A percentile compares a stretch with the other conserved stretches of the same genome.
Evolutionary conservation across 2,888 invertebrate species (phyloP).

Genomic region (Macrosiphum euphorbiae): DNA sequence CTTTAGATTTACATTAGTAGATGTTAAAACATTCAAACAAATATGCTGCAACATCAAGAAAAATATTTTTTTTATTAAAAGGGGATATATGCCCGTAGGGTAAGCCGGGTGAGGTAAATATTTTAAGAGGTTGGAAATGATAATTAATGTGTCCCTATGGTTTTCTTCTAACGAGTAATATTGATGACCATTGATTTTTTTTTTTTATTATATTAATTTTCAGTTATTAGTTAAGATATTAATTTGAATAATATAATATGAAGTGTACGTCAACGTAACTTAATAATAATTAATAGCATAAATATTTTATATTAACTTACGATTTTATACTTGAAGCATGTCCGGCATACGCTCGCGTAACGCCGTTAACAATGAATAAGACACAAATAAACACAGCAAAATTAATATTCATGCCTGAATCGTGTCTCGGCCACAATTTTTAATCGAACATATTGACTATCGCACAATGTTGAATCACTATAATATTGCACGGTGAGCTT

Average conservation of each 20-base stretch:
- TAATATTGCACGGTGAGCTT: not conserved
- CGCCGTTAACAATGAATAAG: constrained; percentile 32
- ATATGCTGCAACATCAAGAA: not conserved
- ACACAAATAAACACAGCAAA: constrained; percentile 32
- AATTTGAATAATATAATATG: not conserved
- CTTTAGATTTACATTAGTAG: not conserved
- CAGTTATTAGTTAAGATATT: not conserved
- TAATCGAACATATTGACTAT: constrained; percentile 43
- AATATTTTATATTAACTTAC: constrained; percentile 40
- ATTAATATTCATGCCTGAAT: constrained; percentile 53
- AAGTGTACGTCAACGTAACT: not conserved
- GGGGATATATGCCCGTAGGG: not conserved
- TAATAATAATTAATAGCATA: not conserved
- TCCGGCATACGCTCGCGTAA: constrained; percentile 49
- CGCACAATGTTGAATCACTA: constrained; percentile 28
- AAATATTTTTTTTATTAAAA: not conserved
- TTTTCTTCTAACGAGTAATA: not conserved
- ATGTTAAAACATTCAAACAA: not conserved
- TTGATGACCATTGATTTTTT: not conserved
- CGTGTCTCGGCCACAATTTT: constrained; percentile 39
- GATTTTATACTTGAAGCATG: constrained; percentile 58
- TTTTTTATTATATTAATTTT: not conserved
- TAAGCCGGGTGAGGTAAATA: not conserved
- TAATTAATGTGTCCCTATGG: not conserved
- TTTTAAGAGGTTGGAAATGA: not conserved